Evolutionary conservation across 2,888 invertebrate genomes (phyloP).

Genomic region (Pecten maximus): DNA sequence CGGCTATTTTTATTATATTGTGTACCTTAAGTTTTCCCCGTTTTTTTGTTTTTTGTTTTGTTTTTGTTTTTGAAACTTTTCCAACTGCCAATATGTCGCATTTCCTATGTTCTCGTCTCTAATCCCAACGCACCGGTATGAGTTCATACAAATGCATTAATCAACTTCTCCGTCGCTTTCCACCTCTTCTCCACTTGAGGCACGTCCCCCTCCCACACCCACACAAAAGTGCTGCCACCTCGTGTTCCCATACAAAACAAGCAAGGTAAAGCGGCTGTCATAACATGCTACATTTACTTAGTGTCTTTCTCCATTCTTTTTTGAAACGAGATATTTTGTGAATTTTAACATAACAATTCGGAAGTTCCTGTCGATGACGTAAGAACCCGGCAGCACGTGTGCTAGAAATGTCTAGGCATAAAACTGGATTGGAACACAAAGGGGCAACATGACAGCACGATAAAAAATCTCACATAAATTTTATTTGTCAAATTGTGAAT

Average conservation of each 20-base stretch:
- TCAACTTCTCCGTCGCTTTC: neutral
- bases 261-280: neutral
- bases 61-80: too few relatives aligned
- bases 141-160: conserved; percentile 15
- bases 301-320: neutral
- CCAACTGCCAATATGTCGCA: too few relatives aligned
- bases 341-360: neutral
- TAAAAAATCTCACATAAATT: too few relatives aligned
- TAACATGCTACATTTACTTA: conserved; percentile 4
- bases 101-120: too few relatives aligned
- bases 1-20: too few relatives aligned
- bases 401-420: neutral
- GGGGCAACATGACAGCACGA: too few relatives aligned
- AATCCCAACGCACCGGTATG: neutral
- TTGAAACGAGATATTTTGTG: neutral
- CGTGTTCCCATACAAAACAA: neutral
- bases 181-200: neutral
- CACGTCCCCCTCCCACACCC: neutral
- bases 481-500: too few relatives aligned
- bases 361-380: neutral
- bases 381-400: neutral
- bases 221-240: neutral
- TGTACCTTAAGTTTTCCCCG: too few relatives aligned
- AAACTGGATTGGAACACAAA: too few relatives aligned
- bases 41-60: too few relatives aligned